Evolutionary conservation across 2,797 vertebrate species (phyloP).

Genomic region (Notoglanidium macrostoma): DNA sequence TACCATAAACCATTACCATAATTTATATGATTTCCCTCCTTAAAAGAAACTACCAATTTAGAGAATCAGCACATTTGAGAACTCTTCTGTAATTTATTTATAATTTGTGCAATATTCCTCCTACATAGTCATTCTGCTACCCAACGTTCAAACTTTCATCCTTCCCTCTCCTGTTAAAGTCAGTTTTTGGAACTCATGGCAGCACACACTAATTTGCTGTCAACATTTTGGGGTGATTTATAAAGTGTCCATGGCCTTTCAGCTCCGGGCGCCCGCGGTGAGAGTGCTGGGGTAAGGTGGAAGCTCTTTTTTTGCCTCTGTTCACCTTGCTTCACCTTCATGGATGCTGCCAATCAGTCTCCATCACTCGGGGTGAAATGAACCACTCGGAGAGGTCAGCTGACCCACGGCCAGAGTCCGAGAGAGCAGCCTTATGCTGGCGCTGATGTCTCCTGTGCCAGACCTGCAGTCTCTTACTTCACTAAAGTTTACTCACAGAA

Average conservation of each 20-base stretch:
- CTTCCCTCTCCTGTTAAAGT: slow-evolving; percentile 44
- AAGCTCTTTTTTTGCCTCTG: slow-evolving; percentile 66
- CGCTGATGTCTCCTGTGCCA: slow-evolving; percentile 39
- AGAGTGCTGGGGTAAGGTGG: slow-evolving; percentile 70
- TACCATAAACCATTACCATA: no score
- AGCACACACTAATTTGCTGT: slow-evolving; percentile 60
- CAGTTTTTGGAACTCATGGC: slow-evolving; percentile 45
- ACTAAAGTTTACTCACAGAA: slow-evolving; percentile 46
- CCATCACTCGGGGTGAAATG: slow-evolving; percentile 59
- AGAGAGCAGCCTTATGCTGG: slow-evolving; percentile 46
- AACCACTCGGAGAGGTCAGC: slow-evolving; percentile 57
- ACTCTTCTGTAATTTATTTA: no score
- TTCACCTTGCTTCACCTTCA: slow-evolving; percentile 81
- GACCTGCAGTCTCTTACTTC: slow-evolving; percentile 32
- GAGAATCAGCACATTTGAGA: no score
- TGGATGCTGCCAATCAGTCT: slow-evolving; percentile 63
- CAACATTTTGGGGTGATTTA: slow-evolving; percentile 70
- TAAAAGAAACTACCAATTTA: not conserved
- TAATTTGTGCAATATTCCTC: no score
- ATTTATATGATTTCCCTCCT: no score
- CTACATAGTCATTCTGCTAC: no score
- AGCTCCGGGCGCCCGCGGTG: slow-evolving; percentile 68
- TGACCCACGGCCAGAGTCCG: slow-evolving; percentile 55
- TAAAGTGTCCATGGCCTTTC: slow-evolving; percentile 74
- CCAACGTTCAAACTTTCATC: slow-evolving; percentile 22